Evolutionary conservation across 1,140 invertebrate genomes (phyloP).

Genomic region (Chrysoperla carnea): DNA sequence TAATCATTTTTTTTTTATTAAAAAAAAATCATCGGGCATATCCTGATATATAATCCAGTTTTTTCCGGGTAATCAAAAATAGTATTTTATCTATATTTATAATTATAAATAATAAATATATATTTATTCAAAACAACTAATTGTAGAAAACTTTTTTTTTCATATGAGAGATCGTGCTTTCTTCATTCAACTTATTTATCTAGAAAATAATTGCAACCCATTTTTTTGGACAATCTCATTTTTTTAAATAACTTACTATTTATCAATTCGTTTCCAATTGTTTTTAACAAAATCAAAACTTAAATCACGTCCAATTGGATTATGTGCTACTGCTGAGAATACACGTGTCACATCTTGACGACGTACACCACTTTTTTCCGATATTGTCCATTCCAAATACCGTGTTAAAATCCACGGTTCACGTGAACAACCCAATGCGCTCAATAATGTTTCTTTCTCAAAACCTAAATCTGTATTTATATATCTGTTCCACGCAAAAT

Average conservation of each 20-base stretch:
- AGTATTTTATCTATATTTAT: too few species aligned
- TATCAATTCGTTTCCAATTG: constrained; percentile 48
- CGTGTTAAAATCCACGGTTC: constrained; percentile 59
- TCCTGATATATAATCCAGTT: too few species aligned
- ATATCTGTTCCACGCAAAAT: constrained; percentile 67
- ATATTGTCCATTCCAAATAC: constrained; percentile 50
- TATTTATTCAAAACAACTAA: too few species aligned
- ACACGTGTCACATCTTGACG: constrained; percentile 62
- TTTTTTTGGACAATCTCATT: background rate
- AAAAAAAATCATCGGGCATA: too few species aligned
- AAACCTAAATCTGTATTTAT: constrained; percentile 48
- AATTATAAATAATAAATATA: too few species aligned
- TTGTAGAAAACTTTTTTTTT: too few species aligned
- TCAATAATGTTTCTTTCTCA: constrained; percentile 55
- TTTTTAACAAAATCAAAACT: constrained; percentile 55
- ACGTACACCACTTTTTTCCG: constrained; percentile 52
- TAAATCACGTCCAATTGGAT: constrained; percentile 51
- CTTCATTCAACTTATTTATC: too few species aligned
- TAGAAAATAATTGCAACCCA: too few species aligned
- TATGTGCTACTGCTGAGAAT: constrained; percentile 49
- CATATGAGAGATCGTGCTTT: too few species aligned
- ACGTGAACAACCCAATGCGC: constrained; percentile 58
- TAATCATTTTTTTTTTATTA: too few species aligned
- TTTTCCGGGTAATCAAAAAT: too few species aligned
- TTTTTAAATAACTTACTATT: constrained; percentile 39